These are phyloP conservation scores for Unio pictorum DNA, from an alignment of 2,888 invertebrate genomes.

Conservation along the genomic window DNA sequence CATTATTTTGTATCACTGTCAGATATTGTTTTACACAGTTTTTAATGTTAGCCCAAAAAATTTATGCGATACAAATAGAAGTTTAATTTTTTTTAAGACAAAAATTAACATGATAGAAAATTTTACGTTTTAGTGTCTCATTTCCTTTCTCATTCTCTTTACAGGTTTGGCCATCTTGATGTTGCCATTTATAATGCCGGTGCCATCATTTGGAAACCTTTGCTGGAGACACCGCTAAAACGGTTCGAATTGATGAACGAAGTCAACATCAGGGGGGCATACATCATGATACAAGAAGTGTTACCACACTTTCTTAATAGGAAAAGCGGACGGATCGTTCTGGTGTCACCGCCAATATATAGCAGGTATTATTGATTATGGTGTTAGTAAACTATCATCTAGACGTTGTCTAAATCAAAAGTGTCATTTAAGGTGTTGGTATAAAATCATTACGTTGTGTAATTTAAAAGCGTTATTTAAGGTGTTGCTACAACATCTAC, in stretches of 20 bases:
- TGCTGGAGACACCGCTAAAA: slow-evolving; percentile 54
- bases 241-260: slow-evolving; percentile 58
- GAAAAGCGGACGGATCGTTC: slow-evolving; percentile 49
- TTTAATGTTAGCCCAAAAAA: no score
- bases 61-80: no score
- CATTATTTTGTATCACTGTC: no score
- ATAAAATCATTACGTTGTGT: no score
- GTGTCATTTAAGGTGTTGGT: no score
- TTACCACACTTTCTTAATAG: slow-evolving; percentile 51
- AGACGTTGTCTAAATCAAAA: no score
- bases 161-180: slow-evolving; percentile 80
- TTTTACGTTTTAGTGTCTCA: no score
- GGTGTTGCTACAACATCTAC: no score
- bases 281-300: slow-evolving; percentile 60
- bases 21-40: no score
- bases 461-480: no score
- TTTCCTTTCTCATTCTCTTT: neutral
- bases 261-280: slow-evolving; percentile 77
- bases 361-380: slow-evolving; percentile 40
- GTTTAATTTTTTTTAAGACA: no score
- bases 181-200: slow-evolving; percentile 87
- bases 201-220: slow-evolving; percentile 77
- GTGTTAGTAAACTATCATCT: neutral
- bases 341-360: slow-evolving; percentile 63
- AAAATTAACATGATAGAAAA: no score